Base-by-base conservation (phyloP, 2,888 invertebrate species). In the Rhodophaea formosa region DNA sequence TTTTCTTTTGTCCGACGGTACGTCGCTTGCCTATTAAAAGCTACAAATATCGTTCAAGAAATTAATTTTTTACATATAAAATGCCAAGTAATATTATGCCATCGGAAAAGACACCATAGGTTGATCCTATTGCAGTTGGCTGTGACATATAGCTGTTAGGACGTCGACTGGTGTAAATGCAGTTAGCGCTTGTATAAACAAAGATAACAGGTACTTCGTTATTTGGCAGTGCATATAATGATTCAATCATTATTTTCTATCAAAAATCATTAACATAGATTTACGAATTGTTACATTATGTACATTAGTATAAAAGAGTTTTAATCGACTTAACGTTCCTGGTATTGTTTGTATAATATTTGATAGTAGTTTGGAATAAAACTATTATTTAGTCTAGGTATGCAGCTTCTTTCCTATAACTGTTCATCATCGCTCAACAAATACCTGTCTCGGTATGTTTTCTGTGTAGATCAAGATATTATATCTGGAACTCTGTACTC, bases 241-340 rank as follows among this genome's bases (percentile, higher is more conserved):
- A 55, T 51, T 59, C n/a, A 52, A 46, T 44, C 56, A 59, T 61
- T 60, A 59, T 62, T 59, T 59, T 61, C 59, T 23, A 56, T 62
- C 39, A 47, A 47, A 56, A 56, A 15, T 45, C 16, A 55, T 56
- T 43, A 29, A 49, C n/a, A 64, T 71, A 71, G 59, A 65, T 69
- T 63, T 69, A 65, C 23, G 69, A 69, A 72, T 70, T 71, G 70
- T 72, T 71, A 69, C 72, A 72, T 71, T 71, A 63, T 74, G 65
- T 78, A 77, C 65, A 73, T 74, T 79, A 76, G 72, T 77, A 75
- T 61, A 68, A 57, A 59, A 72, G 64, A 70, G 64, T 73, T 47
- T 77, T 75, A 74, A 80, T 73, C 69, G 64, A 71, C 74, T 79
- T 61, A 80, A 79, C 57, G 84, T 87, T 87, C 86, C 85, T 86